A percentile compares a stretch with the other conserved stretches of the same genome.
Conservation (phyloP, 2,797 vertebrate genomes). For the Varecia variegata region DNA sequence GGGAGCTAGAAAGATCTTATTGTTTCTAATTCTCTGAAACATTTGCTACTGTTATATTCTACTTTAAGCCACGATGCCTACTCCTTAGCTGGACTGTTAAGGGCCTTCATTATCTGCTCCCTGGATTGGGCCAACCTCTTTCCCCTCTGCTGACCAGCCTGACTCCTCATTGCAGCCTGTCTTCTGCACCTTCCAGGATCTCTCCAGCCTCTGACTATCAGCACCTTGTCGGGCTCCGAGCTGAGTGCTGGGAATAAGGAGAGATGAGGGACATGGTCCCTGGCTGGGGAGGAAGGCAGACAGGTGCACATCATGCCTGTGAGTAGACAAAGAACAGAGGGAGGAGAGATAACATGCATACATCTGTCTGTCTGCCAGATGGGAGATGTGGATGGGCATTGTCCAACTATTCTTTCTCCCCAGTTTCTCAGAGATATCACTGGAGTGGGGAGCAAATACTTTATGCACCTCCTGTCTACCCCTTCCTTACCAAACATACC, state of each 20-base stretch:
- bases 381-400: background rate
- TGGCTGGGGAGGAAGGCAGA: background rate
- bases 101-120: background rate
- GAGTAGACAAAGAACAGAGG: background rate
- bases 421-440: background rate
- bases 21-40: background rate
- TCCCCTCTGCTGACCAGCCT: background rate
- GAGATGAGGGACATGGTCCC: background rate
- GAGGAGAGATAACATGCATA: background rate
- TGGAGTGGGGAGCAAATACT: background rate
- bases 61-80: background rate
- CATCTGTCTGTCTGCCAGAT: background rate
- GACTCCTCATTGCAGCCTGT: background rate
- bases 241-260: background rate
- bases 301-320: fast-evolving
- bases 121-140: background rate
- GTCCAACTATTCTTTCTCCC: background rate
- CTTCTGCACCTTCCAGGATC: background rate
- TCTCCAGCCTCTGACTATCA: background rate
- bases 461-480: background rate
- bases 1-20: background rate
- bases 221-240: background rate
- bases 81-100: background rate
- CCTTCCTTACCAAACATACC: background rate
- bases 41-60: background rate